These are phyloP conservation scores for Ganaspis sp. DNA, from an alignment of 1,140 invertebrate genomes.

Conservation along the genomic window DNA sequence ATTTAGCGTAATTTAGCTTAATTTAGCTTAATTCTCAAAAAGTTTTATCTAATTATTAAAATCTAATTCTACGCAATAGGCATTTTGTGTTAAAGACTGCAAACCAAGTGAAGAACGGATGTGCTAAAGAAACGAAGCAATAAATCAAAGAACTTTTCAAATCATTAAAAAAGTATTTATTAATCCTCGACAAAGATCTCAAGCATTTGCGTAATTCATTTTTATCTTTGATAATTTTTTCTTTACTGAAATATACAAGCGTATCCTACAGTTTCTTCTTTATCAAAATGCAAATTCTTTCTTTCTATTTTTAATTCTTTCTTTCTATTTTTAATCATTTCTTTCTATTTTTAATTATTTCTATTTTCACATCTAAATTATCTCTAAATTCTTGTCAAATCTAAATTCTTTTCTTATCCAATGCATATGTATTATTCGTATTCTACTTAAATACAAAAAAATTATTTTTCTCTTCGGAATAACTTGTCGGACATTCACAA, in stretches of 20 bases:
- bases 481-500: background rate
- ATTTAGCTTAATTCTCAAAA: too few relatives aligned
- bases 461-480: background rate
- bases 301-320: too few relatives aligned
- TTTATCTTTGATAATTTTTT: too few relatives aligned
- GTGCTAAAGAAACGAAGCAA: background rate
- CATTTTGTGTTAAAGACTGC: background rate
- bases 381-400: too few relatives aligned
- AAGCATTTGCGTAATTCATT: too few relatives aligned
- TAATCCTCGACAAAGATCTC: background rate
- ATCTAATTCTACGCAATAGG: background rate
- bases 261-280: too few relatives aligned
- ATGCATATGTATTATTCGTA: background rate
- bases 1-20: background rate
- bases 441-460: background rate
- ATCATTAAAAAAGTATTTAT: slow-evolving; percentile 35
- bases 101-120: background rate
- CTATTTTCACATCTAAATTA: too few relatives aligned
- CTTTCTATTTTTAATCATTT: too few relatives aligned
- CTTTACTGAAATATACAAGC: too few relatives aligned
- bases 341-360: background rate
- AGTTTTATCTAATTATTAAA: background rate
- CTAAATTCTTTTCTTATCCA: too few relatives aligned
- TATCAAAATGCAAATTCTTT: too few relatives aligned
- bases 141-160: background rate